A percentile compares a stretch with the other conserved stretches of the same genome.
Evolutionary conservation across 2,113 vertebrate species (phyloP).

Genomic region (Chaetops frenatus): DNA sequence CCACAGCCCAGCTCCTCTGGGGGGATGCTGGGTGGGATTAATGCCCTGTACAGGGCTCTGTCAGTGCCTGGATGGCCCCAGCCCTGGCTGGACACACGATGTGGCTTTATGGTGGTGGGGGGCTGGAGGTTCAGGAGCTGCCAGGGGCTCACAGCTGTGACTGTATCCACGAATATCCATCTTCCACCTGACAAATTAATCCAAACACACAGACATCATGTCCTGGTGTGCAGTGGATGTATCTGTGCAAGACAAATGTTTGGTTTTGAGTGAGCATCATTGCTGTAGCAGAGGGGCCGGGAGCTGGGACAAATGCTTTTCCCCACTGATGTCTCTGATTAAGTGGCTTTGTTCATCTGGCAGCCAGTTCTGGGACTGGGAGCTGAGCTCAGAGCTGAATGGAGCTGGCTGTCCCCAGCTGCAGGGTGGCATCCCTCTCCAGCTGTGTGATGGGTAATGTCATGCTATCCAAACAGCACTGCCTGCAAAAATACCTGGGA

Average conservation of each 20-base stretch:
- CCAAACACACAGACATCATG: not conserved
- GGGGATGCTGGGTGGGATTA: not conserved
- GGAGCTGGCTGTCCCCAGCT: not conserved
- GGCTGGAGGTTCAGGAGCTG: not conserved
- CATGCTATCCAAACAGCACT: not conserved
- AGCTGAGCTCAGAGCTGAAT: not conserved
- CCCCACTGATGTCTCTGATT: not conserved
- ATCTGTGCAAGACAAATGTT: not conserved
- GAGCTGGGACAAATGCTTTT: not conserved
- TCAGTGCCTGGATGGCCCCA: not conserved
- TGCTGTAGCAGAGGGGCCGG: not conserved
- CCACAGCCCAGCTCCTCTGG: not conserved
- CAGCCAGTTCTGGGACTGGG: rapidly evolving
- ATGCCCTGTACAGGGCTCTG: not conserved
- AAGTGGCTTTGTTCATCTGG: not conserved
- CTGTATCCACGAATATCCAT: not conserved
- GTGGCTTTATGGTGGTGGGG: not conserved
- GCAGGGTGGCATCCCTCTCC: not conserved
- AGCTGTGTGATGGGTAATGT: not conserved
- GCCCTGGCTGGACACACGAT: rapidly evolving
- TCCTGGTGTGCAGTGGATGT: not conserved
- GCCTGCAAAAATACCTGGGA: not conserved
- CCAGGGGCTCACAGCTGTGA: rapidly evolving
- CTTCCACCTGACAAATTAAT: not conserved
- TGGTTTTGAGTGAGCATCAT: not conserved